Conservation (phyloP, 2,888 invertebrate species). For the Vanessa cardui region DNA sequence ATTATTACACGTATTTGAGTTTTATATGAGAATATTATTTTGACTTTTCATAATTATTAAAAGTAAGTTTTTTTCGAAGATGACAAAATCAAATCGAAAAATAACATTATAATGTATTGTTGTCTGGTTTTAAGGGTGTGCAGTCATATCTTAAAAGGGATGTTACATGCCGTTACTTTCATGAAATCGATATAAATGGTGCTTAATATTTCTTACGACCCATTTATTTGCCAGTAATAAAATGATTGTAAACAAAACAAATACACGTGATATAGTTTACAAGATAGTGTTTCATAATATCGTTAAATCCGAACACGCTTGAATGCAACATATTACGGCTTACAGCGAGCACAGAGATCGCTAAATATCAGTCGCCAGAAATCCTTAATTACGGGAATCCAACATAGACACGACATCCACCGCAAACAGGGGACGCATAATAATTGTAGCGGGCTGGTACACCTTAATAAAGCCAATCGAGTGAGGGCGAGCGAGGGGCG, state of each 20-base stretch:
- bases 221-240: background rate
- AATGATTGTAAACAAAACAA: background rate
- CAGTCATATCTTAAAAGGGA: no score
- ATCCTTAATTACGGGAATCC: slow-evolving; percentile 80
- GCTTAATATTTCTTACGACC: no score
- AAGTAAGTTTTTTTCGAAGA: no score
- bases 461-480: slow-evolving; percentile 83
- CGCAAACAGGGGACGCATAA: slow-evolving; percentile 82
- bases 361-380: slow-evolving; percentile 50
- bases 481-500: slow-evolving; percentile 54
- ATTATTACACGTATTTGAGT: no score
- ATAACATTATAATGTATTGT: no score
- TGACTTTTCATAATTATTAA: no score
- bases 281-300: slow-evolving; percentile 1
- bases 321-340: slow-evolving; percentile 6
- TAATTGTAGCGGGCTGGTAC: slow-evolving; percentile 82
- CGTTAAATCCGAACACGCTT: background rate
- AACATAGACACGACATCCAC: slow-evolving; percentile 76
- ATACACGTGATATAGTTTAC: background rate
- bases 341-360: slow-evolving; percentile 27
- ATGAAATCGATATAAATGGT: background rate
- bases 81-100: no score
- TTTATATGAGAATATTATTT: no score
- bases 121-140: no score
- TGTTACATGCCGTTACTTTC: no score